Evolutionary conservation across 2,888 invertebrate genomes (phyloP), one percentile per base, ranked within the genome.

Genomic region (Philaethria dido): DNA sequence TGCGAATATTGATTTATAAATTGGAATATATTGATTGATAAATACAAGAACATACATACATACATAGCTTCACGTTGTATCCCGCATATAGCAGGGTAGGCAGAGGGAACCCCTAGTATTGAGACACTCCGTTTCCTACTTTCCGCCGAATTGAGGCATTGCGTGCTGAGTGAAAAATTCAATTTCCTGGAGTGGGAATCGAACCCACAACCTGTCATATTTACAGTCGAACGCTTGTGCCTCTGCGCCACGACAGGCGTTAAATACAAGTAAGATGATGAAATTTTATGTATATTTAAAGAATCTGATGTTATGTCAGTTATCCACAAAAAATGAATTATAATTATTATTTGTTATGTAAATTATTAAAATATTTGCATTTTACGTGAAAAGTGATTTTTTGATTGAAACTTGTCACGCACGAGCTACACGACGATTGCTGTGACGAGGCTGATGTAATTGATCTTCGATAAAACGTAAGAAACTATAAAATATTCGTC

Each of bases 401-500:
- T n/a, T n/a, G n/a, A n/a, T n/a, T 57, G 14, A 22, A n/a, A 18
- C 5, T 1, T 42, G n/a, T 42, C 57, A 48, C 14, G 57, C 47
- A 64, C 64, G 48, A 39, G 57, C 22, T 57, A 39, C 25, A 25
- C 13, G 33, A 48, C 25, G 39, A 64, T 42, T 25, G 13, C 57
- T 47, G 20, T 22, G 57, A 57, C 48, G 48, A 39, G 11, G 48
- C 16, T 47, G 47, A 57, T 57, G 55, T 64, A 57, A 47, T 57
- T 16, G 39, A n/a, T 22, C 22, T 22, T 48, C 48, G 64, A 57
- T 64, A 57, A 57, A 57, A 57, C 54, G 57, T 45, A 57, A 57
- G 64, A 64, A 64, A 36, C 45, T 47, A 29, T 45, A 20, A 54
- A 42, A 63, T n/a, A 29, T 18, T 47, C 64, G 64, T 64, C 57